phyloP scores from a whole-genome alignment of 2,797 vertebrate genomes.

The Pseudomugil tenellus region DNA sequence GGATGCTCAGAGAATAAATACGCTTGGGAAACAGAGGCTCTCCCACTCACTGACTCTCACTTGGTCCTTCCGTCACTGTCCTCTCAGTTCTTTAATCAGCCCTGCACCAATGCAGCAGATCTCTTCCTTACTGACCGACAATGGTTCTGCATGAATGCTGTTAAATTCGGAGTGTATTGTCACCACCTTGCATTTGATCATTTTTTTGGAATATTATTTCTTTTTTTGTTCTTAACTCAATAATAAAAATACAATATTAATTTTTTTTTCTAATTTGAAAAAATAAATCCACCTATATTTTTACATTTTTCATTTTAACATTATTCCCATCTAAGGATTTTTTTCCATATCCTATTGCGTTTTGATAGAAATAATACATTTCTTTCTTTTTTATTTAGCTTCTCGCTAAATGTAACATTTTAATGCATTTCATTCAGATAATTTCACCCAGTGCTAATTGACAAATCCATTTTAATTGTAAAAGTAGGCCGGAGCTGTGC shows the following conservation, averaged over 20 bases:
- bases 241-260: neutral
- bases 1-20: slow-evolving; percentile 67
- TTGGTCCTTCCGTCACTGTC: slow-evolving; percentile 52
- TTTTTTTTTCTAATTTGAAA: neutral
- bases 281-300: neutral
- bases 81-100: slow-evolving; percentile 64
- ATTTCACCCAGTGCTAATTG: slow-evolving; percentile 53
- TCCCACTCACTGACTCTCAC: slow-evolving; percentile 37
- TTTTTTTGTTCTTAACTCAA: neutral
- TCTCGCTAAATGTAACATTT: slow-evolving; percentile 45
- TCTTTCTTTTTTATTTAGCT: neutral
- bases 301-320: slow-evolving; percentile 6
- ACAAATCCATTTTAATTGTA: slow-evolving; percentile 59
- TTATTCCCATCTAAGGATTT: slow-evolving; percentile 4
- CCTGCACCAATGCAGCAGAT: slow-evolving; percentile 48
- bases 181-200: slow-evolving; percentile 12
- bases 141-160: slow-evolving; percentile 19
- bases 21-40: slow-evolving; percentile 55
- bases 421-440: slow-evolving; percentile 38
- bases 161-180: slow-evolving; percentile 22
- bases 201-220: neutral
- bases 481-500: slow-evolving; percentile 37
- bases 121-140: slow-evolving; percentile 27
- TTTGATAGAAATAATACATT: slow-evolving; percentile 24
- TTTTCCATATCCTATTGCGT: slow-evolving; percentile 19